Evolutionary conservation across 2,797 vertebrate genomes (phyloP).

Genomic region (Sebastes goodei): DNA sequence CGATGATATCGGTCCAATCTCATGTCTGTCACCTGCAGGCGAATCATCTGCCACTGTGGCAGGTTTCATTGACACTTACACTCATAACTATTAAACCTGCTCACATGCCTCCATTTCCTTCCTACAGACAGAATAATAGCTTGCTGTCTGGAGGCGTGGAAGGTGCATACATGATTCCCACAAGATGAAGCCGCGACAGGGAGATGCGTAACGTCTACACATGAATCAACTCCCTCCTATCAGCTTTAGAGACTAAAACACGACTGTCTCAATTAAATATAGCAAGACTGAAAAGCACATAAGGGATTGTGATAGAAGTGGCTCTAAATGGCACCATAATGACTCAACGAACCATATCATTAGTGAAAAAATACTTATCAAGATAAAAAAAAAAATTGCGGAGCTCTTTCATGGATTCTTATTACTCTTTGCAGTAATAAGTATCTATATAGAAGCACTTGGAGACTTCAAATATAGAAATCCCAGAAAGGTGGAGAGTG

Average conservation of each 20-base stretch:
- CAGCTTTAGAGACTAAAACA: neutral
- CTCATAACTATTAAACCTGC: constrained; percentile 18
- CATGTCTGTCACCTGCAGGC: constrained; percentile 51
- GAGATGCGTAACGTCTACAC: neutral
- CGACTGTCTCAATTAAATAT: neutral
- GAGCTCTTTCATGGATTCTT: neutral
- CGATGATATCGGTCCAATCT: neutral
- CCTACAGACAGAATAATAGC: constrained; percentile 10
- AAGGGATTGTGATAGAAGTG: neutral
- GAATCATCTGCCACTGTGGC: constrained; percentile 3
- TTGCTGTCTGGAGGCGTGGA: constrained; percentile 4
- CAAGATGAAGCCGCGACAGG: neutral
- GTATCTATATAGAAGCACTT: neutral
- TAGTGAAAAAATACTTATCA: neutral
- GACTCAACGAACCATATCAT: neutral
- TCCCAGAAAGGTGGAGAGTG: neutral
- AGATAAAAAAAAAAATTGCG: neutral
- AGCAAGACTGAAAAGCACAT: neutral
- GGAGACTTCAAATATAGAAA: constrained; percentile 1
- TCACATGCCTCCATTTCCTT: neutral
- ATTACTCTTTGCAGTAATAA: neutral
- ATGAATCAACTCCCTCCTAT: neutral
- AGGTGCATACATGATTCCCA: neutral
- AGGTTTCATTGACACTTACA: constrained; percentile 31
- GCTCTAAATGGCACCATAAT: neutral